Base-by-base conservation (phyloP, 2,797 vertebrate genomes). In the Sebastes hopkinsi region DNA sequence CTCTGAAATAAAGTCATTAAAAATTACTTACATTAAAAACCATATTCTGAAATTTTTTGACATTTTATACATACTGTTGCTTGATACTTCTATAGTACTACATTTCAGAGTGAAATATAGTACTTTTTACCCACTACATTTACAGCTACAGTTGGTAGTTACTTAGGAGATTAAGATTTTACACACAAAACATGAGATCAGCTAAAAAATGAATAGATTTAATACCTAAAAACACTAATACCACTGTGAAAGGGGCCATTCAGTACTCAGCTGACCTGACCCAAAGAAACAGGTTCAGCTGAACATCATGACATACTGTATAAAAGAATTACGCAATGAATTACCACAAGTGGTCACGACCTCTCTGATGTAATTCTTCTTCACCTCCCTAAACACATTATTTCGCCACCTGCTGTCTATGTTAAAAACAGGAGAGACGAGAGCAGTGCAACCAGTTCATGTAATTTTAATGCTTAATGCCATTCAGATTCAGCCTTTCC, bases 371-470 rank as follows among this genome's bases (percentile, higher is more conserved):
- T 67, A 65, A 75, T 4, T 81, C 76, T 22, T 56, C 59, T 36
- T 56, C 66, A 54, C 52, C 50, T 72, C 61, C 10, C 8, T 27
- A 13, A 70, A 69, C 10, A 71, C 16, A 1, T 25, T 66, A 22
- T 56, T 50, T 56, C 30, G 56, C 87, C 88, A 67, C 77, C 84
- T 87, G 82, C 85, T 64, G 88, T 81, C 67, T 72, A 52, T 9
- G 23, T 38, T 36, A 71, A 81, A 36, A 38, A 68, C 65, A 59
- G 0, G 46, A 67, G 34, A 67, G 54, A 65, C 2, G 27, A 69
- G 46, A 58, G 34, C 6, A 4, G 34, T 11, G 6, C 4, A 14
- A 81, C 38, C 67, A n/a, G 60, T 78, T 78, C 42, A 34, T 54
- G 56, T 67, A 4, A 46, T 67, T 79, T 82, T 88, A 87, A 87